phyloP scores from a whole-genome alignment of 2,113 vertebrate genomes.

The Myiopsitta monachus region DNA sequence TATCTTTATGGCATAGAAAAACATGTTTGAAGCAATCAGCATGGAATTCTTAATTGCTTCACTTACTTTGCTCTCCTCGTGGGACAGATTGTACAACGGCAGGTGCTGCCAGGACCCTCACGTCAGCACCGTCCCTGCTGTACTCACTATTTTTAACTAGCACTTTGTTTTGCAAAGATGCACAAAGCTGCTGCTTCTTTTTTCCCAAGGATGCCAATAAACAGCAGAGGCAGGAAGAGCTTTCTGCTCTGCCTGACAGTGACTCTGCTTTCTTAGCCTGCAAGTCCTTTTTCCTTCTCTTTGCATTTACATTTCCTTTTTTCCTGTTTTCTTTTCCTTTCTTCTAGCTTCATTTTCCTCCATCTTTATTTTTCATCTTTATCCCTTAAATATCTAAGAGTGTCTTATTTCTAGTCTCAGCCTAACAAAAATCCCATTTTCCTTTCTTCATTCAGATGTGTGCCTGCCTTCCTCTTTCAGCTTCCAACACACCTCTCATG shows the following conservation, averaged over 20 bases:
- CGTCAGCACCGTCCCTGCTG: conserved; percentile 70
- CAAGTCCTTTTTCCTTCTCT: neutral
- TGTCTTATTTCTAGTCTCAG: neutral
- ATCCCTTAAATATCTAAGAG: neutral
- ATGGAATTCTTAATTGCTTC: conserved; percentile 92
- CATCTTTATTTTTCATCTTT: neutral
- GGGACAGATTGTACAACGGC: conserved; percentile 78
- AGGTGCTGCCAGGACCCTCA: conserved; percentile 77
- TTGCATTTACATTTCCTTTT: neutral
- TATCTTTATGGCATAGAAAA: conserved; percentile 86
- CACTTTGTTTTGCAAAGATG: conserved; percentile 73
- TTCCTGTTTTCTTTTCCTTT: neutral
- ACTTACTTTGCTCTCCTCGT: conserved; percentile 83
- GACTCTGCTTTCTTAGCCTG: neutral
- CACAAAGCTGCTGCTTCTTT: conserved; percentile 51
- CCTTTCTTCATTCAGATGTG: neutral
- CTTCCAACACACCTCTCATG: conserved; percentile 60
- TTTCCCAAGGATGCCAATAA: conserved; percentile 47
- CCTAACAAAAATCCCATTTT: neutral
- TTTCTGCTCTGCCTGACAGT: neutral
- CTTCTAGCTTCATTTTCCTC: neutral
- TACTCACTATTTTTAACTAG: conserved; percentile 66
- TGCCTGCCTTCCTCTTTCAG: conserved; percentile 32
- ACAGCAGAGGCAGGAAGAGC: conserved; percentile 33
- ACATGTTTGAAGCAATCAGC: conserved; percentile 89